phyloP scores from a whole-genome alignment of 2,113 vertebrate species.

The Ptyas mucosa region DNA sequence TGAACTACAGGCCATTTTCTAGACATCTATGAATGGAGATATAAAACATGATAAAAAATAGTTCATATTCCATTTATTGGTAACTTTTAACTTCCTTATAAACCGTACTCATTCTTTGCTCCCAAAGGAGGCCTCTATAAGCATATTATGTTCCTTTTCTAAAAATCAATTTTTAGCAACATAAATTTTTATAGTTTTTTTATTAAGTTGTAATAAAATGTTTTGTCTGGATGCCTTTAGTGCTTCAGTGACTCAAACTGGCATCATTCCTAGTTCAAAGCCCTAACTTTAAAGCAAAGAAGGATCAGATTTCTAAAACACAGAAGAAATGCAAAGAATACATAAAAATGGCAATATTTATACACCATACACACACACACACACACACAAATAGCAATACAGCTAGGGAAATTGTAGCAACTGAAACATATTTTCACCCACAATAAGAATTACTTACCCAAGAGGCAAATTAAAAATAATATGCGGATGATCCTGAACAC shows the following conservation, averaged over 20 bases:
- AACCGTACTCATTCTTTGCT: not conserved
- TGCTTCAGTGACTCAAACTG: not conserved
- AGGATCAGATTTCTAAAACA: not conserved
- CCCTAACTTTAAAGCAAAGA: not conserved
- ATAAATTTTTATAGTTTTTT: not conserved
- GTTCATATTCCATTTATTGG: not conserved
- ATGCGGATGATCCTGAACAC: too few species aligned
- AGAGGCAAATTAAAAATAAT: too few species aligned
- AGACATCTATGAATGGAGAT: not conserved
- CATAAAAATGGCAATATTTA: not conserved
- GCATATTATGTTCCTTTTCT: not conserved
- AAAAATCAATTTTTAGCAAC: not conserved
- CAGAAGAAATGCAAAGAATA: not conserved
- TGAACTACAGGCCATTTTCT: not conserved
- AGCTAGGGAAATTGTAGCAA: not conserved
- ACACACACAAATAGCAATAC: not conserved
- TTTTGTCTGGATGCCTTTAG: not conserved
- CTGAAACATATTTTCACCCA: not conserved
- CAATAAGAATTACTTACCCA: constrained; percentile 65
- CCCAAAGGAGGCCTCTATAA: not conserved
- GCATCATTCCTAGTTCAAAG: not conserved
- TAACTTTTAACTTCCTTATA: not conserved
- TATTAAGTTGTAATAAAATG: not conserved
- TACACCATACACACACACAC: not conserved
- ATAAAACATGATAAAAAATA: not conserved